Base-by-base conservation (phyloP, 2,113 vertebrate genomes). In the Cheirogaleus medius region DNA sequence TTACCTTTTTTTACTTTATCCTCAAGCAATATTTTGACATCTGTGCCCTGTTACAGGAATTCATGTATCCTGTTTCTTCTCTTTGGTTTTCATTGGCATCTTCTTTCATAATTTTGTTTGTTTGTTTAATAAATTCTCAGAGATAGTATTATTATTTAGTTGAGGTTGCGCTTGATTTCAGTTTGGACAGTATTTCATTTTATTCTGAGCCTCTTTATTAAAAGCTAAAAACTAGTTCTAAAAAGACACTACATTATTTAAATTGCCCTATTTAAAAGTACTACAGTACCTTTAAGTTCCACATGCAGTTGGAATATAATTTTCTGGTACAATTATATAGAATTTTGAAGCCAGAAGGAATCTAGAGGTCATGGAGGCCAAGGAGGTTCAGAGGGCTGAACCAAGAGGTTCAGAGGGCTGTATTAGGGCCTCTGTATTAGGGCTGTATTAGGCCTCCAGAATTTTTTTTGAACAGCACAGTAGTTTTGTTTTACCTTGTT, bases 151-250 rank as follows among this genome's bases (percentile, higher is more conserved):
- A 4, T 80, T 80, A 91, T 52, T 76, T 68, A 64, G 42, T 71
- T 90, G 76, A 64, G 37, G 1, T 56, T 95, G 14, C 78, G 49
- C 13, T 85, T 92, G 32, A 68, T 85, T 96, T 80, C 34, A 76
- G 13, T 58, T 77, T 56, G 86, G 44, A 88, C 17, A 66, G 27
- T 94, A 39, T 89, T 94, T 90, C 71, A 87, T 42, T 71, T 85
- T 92, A 20, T 71, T 87, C 37, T 27, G 42, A 82, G 20, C 47
- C 37, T 91, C 32, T 63, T 44, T 71, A 21, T 97, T 95, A 52
- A 64, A 93, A 74, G 39, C 10, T 89, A 78, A 85, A 85, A 83
- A 93, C 78, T 96, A 49, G 44, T 85, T 39, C 87, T 95, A 84
- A 93, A 84, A 93, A 81, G 17, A 29, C 18, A 76, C 23, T 88